Evolutionary conservation across 1,140 invertebrate genomes (phyloP), one percentile per base, ranked within the genome.

Genomic region (Sinella curviseta): DNA sequence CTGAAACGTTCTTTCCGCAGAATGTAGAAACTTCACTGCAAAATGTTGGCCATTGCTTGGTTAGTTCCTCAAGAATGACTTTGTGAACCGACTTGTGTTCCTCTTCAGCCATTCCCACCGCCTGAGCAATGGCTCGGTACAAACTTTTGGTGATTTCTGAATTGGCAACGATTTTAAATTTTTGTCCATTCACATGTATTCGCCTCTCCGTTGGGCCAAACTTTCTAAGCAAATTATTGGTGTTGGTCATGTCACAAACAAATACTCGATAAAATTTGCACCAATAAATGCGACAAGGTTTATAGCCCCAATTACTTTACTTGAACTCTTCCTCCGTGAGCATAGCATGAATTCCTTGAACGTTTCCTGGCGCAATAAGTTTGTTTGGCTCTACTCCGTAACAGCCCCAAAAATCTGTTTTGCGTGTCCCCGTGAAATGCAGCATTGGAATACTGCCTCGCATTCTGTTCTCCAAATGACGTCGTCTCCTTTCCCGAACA

Each of bases 121-220:
- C 74, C 16, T 75, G 34, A 26, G 74, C 34, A 4, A 75, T 54
- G 17, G 74, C 74, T 75, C 33, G 3, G 36, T 48, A 75, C 14
- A 75, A 30, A 24, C 26, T 75, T 1, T 30, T 17, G 3, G 14
- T 16, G 28, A 28, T 2, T 39, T 39, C 34, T 36, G 3, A 4
- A 48, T 36, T 75, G 1, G 17, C 1, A 3, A 75, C 74, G 4
- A 75, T 30, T 39, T n/a, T 75, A 48, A 75, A 75, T 26, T 75
- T 75, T 75, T 75, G 74, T 3, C 74, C 74, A 48, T 75, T 54
- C 1, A 75, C 39, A n/a, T 75, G 74, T 2, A 75, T 39, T 30
- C 74, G 74, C 28, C 39, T 75, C 39, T 36, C 39, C 24, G 14
- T 75, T 39, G 74, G 35, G 3, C 39, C 39, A 2, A 75, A 16